Base-by-base conservation (phyloP, 2,888 invertebrate genomes). In the Suillia variegata region DNA sequence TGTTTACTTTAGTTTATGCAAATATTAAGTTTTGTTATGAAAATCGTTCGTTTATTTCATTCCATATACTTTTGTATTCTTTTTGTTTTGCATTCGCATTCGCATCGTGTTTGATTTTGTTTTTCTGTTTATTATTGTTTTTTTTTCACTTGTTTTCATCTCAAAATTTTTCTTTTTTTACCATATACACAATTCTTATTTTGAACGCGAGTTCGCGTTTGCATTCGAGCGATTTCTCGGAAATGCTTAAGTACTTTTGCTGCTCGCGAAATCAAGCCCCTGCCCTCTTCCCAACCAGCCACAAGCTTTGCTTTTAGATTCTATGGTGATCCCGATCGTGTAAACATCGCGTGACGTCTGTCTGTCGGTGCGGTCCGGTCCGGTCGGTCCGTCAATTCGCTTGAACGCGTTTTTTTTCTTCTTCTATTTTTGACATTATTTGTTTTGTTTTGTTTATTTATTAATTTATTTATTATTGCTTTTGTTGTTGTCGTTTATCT, bases 1-100 rank as follows among this genome's bases (percentile, higher is more conserved):
- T 58, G 20, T 50, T 50, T 24, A 26, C 50, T 53, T 31, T 18
- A 34, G 51, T 57, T 42, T 52, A 57, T 57, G 57, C 52, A 57
- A 51, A 56, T 22, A 21, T 42, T 21, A n/a, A 33, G 33, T 48
- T 47, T 53, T 53, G 17, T 58, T 53, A 48, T 56, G 56, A 56
- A 45, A 51, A 45, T n/a, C 21, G 10, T 48, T 59, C 3, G n/a
- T n/a, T n/a, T n/a, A n/a, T n/a, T n/a, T n/a, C n/a, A n/a, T n/a
- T n/a, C n/a, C n/a, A n/a, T n/a, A n/a, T n/a, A n/a, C n/a, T 50
- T 21, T 61, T 54, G 31, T 48, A 20, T 13, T 42, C 48, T 47
- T 48, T n/a, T 33, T 58, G 26, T 58, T 20, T 53, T 45, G 15
- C 54, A 13, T 47, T 13, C 20, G 42, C 20, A n/a, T 22, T 50